Conservation (phyloP, 2,888 invertebrate species). For the Sericinus montela region DNA sequence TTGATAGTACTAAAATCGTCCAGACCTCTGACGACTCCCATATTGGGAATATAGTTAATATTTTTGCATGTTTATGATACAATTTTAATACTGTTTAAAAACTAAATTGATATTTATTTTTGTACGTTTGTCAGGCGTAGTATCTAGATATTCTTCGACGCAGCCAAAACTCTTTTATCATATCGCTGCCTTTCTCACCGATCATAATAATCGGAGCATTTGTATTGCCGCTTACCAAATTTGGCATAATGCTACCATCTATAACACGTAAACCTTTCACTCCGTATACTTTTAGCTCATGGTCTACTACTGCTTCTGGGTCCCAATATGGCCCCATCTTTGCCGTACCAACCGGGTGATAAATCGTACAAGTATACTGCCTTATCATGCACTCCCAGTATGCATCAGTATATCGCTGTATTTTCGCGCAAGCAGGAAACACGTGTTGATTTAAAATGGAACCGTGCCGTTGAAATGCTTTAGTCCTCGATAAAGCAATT, state of each 20-base stretch:
- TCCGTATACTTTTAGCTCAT: conserved; percentile 88
- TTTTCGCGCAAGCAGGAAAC: conserved; percentile 87
- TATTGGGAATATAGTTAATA: too few species aligned
- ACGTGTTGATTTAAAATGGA: conserved; percentile 84
- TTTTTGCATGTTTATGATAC: too few species aligned
- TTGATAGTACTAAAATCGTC: too few species aligned
- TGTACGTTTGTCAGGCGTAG: conserved; percentile 51
- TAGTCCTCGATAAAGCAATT: conserved; percentile 88
- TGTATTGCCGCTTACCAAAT: conserved; percentile 90
- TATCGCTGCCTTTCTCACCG: conserved; percentile 92
- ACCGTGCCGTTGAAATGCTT: conserved; percentile 86
- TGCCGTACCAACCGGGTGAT: conserved; percentile 92
- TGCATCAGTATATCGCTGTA: conserved; percentile 84
- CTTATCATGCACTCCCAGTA: conserved; percentile 94
- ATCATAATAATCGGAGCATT: conserved; percentile 94
- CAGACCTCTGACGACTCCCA: too few species aligned
- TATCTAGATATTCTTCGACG: conserved; percentile 74
- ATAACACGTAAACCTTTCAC: conserved; percentile 88
- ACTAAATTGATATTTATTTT: conserved; percentile 25
- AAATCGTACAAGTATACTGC: conserved; percentile 89
- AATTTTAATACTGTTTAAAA: conserved; percentile 24
- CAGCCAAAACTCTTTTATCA: conserved; percentile 92
- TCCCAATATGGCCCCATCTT: conserved; percentile 96
- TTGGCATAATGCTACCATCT: conserved; percentile 93
- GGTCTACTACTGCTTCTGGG: conserved; percentile 89